A percentile compares a stretch with the other conserved stretches of the same genome.
Conservation (phyloP, 2,113 vertebrate species). For the Accipiter virgatus region DNA sequence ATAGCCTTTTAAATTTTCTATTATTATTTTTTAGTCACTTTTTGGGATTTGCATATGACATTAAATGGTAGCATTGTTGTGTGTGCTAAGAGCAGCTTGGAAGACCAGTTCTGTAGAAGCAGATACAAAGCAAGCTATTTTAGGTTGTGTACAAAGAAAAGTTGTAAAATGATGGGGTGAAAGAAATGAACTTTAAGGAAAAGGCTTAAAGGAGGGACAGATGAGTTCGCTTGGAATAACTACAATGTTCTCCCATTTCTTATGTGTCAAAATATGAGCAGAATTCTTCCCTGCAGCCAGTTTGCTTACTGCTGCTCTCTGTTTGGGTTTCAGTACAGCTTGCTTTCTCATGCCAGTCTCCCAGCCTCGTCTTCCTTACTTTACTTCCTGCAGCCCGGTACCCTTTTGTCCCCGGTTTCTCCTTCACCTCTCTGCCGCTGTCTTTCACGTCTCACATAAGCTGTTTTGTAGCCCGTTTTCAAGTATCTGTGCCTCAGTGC, state of each 20-base stretch:
- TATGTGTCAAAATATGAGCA: not conserved
- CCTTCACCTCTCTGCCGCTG: not conserved
- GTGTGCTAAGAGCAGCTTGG: not conserved
- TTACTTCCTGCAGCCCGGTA: not conserved
- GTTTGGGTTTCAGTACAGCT: not conserved
- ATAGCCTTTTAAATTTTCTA: not conserved
- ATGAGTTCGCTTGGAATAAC: accelerated
- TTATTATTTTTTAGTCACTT: not conserved
- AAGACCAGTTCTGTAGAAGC: not conserved
- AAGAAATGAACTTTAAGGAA: not conserved
- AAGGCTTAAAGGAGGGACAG: not conserved
- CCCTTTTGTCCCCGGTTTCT: not conserved
- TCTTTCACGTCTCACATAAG: not conserved
- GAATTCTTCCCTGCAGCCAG: not conserved
- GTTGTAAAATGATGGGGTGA: not conserved
- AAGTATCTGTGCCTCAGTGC: not conserved
- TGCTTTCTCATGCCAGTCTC: not conserved
- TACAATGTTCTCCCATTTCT: not conserved
- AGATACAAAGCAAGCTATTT: not conserved
- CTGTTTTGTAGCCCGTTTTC: not conserved
- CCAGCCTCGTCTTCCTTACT: not conserved
- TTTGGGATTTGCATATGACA: not conserved
- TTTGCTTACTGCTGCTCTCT: not conserved
- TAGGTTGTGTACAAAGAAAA: not conserved
- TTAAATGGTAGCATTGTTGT: not conserved